Evolutionary conservation across 2,113 vertebrate species (phyloP).

Genomic region (Pterocles gutturalis): DNA sequence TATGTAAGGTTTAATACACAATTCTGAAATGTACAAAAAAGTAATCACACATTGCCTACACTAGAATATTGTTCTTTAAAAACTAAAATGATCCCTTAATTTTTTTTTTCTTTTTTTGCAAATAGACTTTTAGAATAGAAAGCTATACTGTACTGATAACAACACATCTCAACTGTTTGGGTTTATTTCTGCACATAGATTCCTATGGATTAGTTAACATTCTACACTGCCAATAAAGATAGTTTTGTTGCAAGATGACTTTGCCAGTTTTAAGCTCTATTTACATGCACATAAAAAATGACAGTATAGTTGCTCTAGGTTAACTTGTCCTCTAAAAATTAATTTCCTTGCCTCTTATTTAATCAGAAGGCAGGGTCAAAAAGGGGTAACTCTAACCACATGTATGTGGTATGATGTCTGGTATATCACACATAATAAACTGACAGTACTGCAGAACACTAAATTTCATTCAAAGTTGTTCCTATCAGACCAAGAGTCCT

Average conservation of each 20-base stretch:
- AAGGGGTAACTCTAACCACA: background rate
- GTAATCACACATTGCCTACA: slow-evolving; percentile 21
- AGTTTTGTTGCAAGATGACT: slow-evolving; percentile 7
- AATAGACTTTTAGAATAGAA: background rate
- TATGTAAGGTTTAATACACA: slow-evolving; percentile 36
- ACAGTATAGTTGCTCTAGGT: slow-evolving; percentile 22
- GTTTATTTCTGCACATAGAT: slow-evolving; percentile 33
- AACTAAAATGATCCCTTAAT: slow-evolving; percentile 52
- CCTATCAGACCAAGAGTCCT: background rate
- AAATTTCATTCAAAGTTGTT: background rate
- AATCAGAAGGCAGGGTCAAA: slow-evolving; percentile 28
- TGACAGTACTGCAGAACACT: slow-evolving; percentile 22
- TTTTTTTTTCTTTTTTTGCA: background rate
- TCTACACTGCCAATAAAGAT: slow-evolving; percentile 36
- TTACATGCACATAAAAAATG: slow-evolving; percentile 34
- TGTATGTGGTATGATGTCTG: background rate
- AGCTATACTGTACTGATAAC: slow-evolving; percentile 5
- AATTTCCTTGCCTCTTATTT: slow-evolving; percentile 39
- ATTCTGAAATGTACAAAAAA: slow-evolving; percentile 66
- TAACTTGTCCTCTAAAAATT: slow-evolving; percentile 14
- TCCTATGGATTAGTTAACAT: slow-evolving; percentile 25
- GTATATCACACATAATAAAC: background rate
- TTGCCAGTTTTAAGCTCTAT: slow-evolving; percentile 38
- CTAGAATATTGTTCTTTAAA: slow-evolving; percentile 49
- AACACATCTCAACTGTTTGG: background rate